A percentile compares a stretch with the other conserved stretches of the same genome.
These are phyloP conservation scores for Aradophagus sp. DNA, from an alignment of 1,140 invertebrate species.

Conservation along the genomic window DNA sequence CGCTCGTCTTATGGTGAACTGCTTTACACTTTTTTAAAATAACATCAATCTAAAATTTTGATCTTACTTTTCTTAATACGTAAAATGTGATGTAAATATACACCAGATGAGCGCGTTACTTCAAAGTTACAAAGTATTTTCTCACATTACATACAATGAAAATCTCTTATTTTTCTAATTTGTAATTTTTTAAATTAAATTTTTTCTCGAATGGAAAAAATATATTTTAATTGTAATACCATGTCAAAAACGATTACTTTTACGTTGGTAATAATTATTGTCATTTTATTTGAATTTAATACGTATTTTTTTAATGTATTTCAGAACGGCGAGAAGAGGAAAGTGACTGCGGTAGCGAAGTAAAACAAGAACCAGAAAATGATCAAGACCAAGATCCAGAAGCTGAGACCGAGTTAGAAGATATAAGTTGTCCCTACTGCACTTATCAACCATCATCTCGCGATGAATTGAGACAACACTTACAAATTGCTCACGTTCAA, in stretches of 20 bases:
- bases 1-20: conserved; percentile 15
- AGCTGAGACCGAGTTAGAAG: conserved; percentile 66
- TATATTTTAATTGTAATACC: no score
- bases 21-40: no score
- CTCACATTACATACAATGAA: no score
- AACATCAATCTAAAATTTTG: no score
- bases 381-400: conserved; percentile 76
- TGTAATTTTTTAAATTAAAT: no score
- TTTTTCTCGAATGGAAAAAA: no score
- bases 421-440: conserved; percentile 69
- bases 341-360: conserved; percentile 73
- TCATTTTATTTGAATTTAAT: neutral
- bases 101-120: no score
- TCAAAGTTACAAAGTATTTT: no score
- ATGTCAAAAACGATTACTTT: neutral
- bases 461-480: conserved; percentile 74
- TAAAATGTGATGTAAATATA: no score
- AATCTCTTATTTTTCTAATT: no score
- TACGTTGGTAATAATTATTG: no score
- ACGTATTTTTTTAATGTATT: conserved; percentile 44
- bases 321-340: conserved; percentile 78
- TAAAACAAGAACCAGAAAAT: conserved; percentile 80
- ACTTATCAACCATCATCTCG: conserved; percentile 70
- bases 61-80: no score
- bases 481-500: conserved; percentile 74